Evolutionary conservation across 2,797 vertebrate species (phyloP).

Genomic region (Australoheros facetus): DNA sequence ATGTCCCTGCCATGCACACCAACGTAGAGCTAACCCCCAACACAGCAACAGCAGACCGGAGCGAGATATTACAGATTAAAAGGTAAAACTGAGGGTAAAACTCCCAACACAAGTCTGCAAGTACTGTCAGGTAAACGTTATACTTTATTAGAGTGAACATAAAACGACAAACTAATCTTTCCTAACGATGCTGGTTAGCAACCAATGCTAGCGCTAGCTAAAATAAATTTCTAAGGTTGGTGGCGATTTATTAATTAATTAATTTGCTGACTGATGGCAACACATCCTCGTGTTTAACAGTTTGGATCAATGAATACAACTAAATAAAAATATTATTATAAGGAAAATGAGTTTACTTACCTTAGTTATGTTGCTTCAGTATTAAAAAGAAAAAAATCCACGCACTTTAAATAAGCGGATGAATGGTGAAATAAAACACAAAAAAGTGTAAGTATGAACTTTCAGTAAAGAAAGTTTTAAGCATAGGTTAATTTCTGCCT

Average conservation of each 20-base stretch:
- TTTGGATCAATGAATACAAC: rapidly evolving
- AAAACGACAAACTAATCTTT: neutral
- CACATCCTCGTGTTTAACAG: too few species aligned
- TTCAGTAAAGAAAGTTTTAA: slow-evolving; percentile 77
- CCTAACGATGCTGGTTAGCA: slow-evolving; percentile 14
- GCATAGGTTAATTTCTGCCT: slow-evolving; percentile 67
- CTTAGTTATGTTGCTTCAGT: slow-evolving; percentile 51
- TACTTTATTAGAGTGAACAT: neutral
- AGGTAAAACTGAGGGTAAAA: rapidly evolving
- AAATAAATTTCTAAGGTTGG: neutral
- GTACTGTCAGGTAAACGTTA: rapidly evolving
- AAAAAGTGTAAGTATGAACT: slow-evolving; percentile 69
- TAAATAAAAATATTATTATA: neutral
- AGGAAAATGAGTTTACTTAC: slow-evolving; percentile 53
- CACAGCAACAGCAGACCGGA: neutral
- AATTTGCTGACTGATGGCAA: rapidly evolving
- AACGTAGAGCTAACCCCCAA: slow-evolving; percentile 1
- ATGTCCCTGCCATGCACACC: slow-evolving; percentile 63
- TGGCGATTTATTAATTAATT: neutral
- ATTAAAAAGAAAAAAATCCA: slow-evolving; percentile 15
- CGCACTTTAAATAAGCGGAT: slow-evolving; percentile 21
- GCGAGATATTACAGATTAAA: neutral
- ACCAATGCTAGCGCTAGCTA: slow-evolving; percentile 40
- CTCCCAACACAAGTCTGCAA: rapidly evolving
- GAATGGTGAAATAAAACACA: slow-evolving; percentile 38